Evolutionary conservation across 2,113 vertebrate genomes (phyloP).

Genomic region (Hippocampus barbouri): DNA sequence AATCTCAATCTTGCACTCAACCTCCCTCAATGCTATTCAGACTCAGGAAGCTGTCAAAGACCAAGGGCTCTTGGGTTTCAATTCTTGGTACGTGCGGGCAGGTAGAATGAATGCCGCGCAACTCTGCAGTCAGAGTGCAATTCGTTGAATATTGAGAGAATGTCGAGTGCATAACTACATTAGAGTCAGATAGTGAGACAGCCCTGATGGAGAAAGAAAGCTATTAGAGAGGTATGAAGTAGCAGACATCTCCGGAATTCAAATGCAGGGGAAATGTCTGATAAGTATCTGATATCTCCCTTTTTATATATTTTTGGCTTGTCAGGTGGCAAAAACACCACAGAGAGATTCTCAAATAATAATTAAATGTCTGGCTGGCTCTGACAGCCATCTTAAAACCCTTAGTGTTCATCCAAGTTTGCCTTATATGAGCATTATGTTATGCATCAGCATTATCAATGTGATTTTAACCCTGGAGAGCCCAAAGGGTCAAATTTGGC

Average conservation of each 20-base stretch:
- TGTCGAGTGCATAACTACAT: slow-evolving; percentile 39
- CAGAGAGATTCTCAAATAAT: not conserved
- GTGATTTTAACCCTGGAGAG: too few species aligned
- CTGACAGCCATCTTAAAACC: not conserved
- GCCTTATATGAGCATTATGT: not conserved
- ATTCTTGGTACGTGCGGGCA: slow-evolving; percentile 27
- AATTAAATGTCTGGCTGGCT: not conserved
- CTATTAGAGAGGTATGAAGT: slow-evolving; percentile 51
- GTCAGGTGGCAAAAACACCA: not conserved
- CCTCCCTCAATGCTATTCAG: slow-evolving; percentile 36
- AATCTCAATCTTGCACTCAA: slow-evolving; percentile 53
- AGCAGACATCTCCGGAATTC: slow-evolving; percentile 55
- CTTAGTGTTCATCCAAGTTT: not conserved
- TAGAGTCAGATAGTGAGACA: slow-evolving; percentile 50
- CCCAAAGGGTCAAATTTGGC: too few species aligned
- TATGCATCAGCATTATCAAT: too few species aligned
- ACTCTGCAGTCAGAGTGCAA: slow-evolving; percentile 22
- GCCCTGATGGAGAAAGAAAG: slow-evolving; percentile 40
- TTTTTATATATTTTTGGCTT: not conserved
- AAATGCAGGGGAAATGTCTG: slow-evolving; percentile 41
- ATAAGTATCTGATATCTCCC: slow-evolving; percentile 19
- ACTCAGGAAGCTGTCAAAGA: slow-evolving; percentile 38
- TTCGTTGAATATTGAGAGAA: slow-evolving; percentile 47
- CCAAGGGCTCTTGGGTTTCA: slow-evolving; percentile 36
- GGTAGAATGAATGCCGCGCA: slow-evolving; percentile 28